A percentile compares a stretch with the other conserved stretches of the same genome.
These are phyloP conservation scores for Hirudinaria manillensis DNA, from an alignment of 2,888 invertebrate genomes.

Conservation along the genomic window DNA sequence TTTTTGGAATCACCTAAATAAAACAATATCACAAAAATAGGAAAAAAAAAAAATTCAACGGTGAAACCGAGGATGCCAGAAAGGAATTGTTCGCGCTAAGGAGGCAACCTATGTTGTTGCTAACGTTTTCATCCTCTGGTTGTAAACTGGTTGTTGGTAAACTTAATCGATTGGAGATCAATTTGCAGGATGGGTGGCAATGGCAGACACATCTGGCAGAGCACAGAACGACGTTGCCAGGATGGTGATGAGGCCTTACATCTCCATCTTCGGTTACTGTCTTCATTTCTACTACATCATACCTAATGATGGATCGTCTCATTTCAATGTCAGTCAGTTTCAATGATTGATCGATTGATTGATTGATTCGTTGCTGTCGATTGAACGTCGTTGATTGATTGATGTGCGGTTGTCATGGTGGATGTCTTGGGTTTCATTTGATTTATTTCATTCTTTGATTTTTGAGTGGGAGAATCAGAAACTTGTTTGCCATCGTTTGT, in stretches of 20 bases:
- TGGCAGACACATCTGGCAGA: neutral
- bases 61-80: too few relatives aligned
- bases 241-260: neutral
- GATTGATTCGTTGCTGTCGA: neutral
- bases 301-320: neutral
- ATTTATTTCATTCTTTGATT: neutral
- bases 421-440: neutral
- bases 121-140: too few relatives aligned
- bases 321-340: neutral
- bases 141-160: too few relatives aligned
- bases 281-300: constrained; percentile 12
- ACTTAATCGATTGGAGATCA: too few relatives aligned
- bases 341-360: neutral
- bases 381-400: too few relatives aligned
- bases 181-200: constrained; percentile 10
- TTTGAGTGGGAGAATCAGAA: too few relatives aligned
- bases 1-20: too few relatives aligned
- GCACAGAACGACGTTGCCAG: neutral
- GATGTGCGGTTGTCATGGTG: neutral
- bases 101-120: too few relatives aligned
- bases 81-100: too few relatives aligned
- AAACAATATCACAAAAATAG: too few relatives aligned
- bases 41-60: too few relatives aligned
- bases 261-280: neutral
- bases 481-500: too few relatives aligned